phyloP scores from a whole-genome alignment of 2,113 vertebrate genomes.

The Labeo rohita region DNA sequence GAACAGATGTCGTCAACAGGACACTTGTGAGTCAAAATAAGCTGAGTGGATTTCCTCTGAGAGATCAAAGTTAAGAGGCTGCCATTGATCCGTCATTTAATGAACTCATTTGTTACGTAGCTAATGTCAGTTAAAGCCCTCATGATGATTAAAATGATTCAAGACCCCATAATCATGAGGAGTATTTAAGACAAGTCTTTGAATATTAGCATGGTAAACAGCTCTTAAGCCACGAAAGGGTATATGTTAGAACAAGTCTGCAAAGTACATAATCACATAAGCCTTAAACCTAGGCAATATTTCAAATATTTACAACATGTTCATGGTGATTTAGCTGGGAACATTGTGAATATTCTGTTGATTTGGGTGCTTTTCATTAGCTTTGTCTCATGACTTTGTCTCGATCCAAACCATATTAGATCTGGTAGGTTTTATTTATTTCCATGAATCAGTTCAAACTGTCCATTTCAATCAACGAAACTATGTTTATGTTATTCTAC shows the following conservation, averaged over 20 bases:
- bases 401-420: background rate
- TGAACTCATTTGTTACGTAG: background rate
- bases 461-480: background rate
- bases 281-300: background rate
- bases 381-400: background rate
- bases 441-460: background rate
- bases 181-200: conserved; percentile 9
- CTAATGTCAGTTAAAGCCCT: conserved; percentile 21
- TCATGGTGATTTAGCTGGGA: background rate
- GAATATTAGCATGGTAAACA: conserved; percentile 3
- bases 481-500: background rate
- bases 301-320: background rate
- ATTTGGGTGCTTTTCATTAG: background rate
- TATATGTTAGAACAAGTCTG: background rate
- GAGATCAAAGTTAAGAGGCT: conserved; percentile 11
- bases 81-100: conserved; percentile 11
- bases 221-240: background rate
- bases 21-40: conserved; percentile 30
- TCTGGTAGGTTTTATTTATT: background rate
- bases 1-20: conserved; percentile 28
- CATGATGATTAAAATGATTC: background rate
- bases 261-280: background rate
- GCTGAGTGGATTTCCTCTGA: background rate
- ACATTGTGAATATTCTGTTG: background rate
- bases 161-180: conserved; percentile 2